A percentile compares a stretch with the other conserved stretches of the same genome.
These are phyloP conservation scores for Drosophila setosimentum DNA, from an alignment of 2,888 invertebrate species.

Conservation along the genomic window DNA sequence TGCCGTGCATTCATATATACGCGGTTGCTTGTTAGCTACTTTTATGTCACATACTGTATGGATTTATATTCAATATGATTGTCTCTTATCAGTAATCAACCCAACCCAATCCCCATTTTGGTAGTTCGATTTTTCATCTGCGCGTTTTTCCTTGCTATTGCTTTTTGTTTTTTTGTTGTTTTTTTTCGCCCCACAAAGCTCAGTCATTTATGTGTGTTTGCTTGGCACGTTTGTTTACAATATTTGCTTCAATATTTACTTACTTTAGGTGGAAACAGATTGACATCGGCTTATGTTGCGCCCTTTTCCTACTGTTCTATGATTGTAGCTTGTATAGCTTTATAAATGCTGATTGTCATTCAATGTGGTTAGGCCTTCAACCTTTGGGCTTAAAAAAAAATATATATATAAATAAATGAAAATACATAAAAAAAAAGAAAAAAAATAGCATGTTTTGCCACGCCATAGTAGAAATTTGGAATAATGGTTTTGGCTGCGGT, in stretches of 20 bases:
- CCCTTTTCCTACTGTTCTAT: constrained; percentile 19
- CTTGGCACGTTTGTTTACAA: constrained; percentile 38
- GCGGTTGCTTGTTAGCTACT: constrained; percentile 40
- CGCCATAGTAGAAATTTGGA: constrained; percentile 38
- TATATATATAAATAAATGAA: neutral
- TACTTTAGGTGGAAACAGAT: constrained; percentile 71
- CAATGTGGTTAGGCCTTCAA: constrained; percentile 40
- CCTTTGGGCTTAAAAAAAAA: constrained; percentile 1
- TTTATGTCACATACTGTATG: constrained; percentile 56
- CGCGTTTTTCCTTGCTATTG: constrained; percentile 16
- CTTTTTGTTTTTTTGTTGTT: constrained; percentile 9
- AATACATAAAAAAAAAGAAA: neutral
- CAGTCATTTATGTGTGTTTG: constrained; percentile 33
- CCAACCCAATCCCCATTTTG: neutral
- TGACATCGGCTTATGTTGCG: constrained; percentile 26
- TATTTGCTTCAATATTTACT: constrained; percentile 69
- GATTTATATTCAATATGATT: constrained; percentile 70
- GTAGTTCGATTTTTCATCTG: neutral
- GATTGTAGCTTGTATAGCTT: constrained; percentile 11
- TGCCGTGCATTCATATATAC: neutral
- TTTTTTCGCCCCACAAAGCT: constrained; percentile 6
- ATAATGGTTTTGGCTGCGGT: constrained; percentile 62
- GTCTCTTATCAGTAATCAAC: constrained; percentile 27
- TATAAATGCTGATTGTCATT: constrained; percentile 41
- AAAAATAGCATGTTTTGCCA: constrained; percentile 6